These are phyloP conservation scores for Lepidochrysops patricia DNA, from an alignment of 2,888 invertebrate species.

Conservation along the genomic window DNA sequence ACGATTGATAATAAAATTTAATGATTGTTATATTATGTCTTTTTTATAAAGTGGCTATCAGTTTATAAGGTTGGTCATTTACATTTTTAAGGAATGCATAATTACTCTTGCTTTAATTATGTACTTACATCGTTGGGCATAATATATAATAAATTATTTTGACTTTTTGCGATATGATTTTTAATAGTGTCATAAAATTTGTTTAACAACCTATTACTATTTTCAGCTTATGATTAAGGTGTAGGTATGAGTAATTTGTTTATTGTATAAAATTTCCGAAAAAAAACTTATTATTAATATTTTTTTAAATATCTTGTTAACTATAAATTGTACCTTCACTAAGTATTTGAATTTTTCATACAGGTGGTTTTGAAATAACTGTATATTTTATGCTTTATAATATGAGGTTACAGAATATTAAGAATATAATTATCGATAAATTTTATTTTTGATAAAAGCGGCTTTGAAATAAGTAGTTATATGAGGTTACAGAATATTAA, in stretches of 20 bases:
- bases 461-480: too few species aligned
- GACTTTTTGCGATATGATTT: neutral
- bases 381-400: too few species aligned
- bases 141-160: neutral
- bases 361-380: neutral
- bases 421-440: conserved; percentile 23
- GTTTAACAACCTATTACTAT: neutral
- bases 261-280: neutral
- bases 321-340: too few species aligned
- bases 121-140: neutral
- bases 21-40: neutral
- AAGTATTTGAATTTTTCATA: too few species aligned
- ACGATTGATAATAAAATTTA: neutral
- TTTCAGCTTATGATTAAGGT: neutral
- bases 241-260: neutral
- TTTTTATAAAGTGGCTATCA: neutral
- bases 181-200: conserved; percentile 4
- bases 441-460: too few species aligned
- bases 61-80: neutral
- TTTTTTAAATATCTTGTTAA: neutral
- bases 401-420: neutral
- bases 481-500: neutral
- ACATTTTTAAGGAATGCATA: neutral
- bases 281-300: too few species aligned
- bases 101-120: neutral